Evolutionary conservation across 2,888 invertebrate species (phyloP).

Genomic region (Lordiphosa andalusiaca): DNA sequence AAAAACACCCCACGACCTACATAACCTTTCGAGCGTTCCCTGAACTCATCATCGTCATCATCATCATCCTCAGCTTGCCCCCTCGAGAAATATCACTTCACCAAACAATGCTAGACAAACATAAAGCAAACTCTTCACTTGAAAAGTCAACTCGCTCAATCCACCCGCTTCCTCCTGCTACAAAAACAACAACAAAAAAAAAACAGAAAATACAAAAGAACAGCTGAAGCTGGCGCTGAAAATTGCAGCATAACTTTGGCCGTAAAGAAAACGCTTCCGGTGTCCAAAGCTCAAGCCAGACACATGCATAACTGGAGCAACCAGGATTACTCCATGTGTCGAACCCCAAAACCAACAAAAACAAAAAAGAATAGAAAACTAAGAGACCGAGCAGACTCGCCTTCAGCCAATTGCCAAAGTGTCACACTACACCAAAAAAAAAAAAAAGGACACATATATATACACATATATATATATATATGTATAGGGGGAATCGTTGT

Average conservation of each 20-base stretch:
- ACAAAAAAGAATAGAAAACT: conserved; percentile 1
- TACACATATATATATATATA: conserved; percentile 23
- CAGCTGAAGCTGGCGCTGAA: conserved; percentile 20
- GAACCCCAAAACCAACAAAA: background rate
- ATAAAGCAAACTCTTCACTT: conserved; percentile 47
- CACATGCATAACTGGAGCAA: conserved; percentile 17
- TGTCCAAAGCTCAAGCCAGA: conserved; percentile 20
- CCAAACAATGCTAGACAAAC: conserved; percentile 39
- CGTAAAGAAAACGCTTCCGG: conserved; percentile 69
- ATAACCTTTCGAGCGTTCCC: too few species aligned
- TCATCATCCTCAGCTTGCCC: background rate
- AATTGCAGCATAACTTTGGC: conserved; percentile 61
- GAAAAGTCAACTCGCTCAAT: background rate
- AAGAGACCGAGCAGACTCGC: conserved; percentile 8
- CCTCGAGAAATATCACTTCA: conserved; percentile 8
- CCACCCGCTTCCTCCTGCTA: background rate
- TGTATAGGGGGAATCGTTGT: conserved; percentile 19
- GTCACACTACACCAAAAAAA: conserved; percentile 55
- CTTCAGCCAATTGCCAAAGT: conserved; percentile 62
- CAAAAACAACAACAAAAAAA: conserved; percentile 4
- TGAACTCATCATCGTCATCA: too few species aligned
- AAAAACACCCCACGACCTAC: too few species aligned
- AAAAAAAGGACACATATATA: conserved; percentile 12
- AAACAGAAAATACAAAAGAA: conserved; percentile 34
- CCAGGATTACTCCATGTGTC: conserved; percentile 8